Percentiles rank a stretch among this genome's conserved stretches.
Conservation (phyloP, 2,888 invertebrate species). For the Dicyrtoma fusca region DNA sequence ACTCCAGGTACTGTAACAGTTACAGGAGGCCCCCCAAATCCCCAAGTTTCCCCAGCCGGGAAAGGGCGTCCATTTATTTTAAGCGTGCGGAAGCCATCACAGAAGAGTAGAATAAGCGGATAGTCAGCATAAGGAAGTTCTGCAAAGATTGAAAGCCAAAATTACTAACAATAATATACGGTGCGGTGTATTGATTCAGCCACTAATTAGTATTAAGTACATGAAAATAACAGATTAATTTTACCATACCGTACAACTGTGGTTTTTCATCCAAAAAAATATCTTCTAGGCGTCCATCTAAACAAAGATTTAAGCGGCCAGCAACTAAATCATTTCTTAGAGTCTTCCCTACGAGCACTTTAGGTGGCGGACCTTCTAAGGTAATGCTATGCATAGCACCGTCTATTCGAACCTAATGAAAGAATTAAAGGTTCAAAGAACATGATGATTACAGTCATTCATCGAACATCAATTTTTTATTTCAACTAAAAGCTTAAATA, state of each 20-base stretch:
- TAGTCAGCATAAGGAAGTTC: background rate
- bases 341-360: slow-evolving; percentile 82
- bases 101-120: slow-evolving; percentile 76
- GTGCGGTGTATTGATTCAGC: too few species aligned
- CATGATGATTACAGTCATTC: slow-evolving; percentile 8
- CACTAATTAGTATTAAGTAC: too few species aligned
- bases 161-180: too few species aligned
- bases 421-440: too few species aligned
- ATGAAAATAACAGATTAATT: too few species aligned
- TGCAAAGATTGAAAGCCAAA: background rate
- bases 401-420: slow-evolving; percentile 69
- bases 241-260: slow-evolving; percentile 65
- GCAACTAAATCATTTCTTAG: slow-evolving; percentile 80
- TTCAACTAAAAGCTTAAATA: too few species aligned
- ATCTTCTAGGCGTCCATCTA: slow-evolving; percentile 78
- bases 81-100: slow-evolving; percentile 75
- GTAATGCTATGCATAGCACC: slow-evolving; percentile 72
- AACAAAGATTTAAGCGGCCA: slow-evolving; percentile 80
- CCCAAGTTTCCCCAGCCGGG: slow-evolving; percentile 73
- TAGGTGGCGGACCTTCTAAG: slow-evolving; percentile 88
- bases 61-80: slow-evolving; percentile 76
- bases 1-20: slow-evolving; percentile 68
- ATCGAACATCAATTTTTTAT: background rate
- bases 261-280: slow-evolving; percentile 81
- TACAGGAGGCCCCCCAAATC: slow-evolving; percentile 82